Conservation (phyloP, 2,113 vertebrate species). For the Otocyon megalotis region DNA sequence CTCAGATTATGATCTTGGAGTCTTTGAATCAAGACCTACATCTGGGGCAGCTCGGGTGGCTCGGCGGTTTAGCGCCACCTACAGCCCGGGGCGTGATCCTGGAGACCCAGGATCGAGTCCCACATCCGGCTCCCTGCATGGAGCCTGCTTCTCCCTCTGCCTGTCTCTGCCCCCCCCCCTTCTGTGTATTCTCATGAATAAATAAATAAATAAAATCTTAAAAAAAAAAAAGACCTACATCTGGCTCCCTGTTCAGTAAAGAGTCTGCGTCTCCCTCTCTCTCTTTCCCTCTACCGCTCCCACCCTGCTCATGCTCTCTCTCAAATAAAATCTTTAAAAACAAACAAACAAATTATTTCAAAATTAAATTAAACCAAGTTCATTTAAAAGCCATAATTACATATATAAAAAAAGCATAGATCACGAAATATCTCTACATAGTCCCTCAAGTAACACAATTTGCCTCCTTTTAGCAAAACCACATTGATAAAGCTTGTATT, state of each 20-base stretch:
- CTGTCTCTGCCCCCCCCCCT: too few relatives aligned
- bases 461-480: background rate
- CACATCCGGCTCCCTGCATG: too few relatives aligned
- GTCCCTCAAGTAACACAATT: slow-evolving; percentile 8
- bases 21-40: background rate
- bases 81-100: too few relatives aligned
- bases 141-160: too few relatives aligned
- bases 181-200: too few relatives aligned
- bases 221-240: background rate
- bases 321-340: background rate
- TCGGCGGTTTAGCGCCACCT: too few relatives aligned
- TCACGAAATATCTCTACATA: background rate
- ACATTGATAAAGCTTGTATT: background rate
- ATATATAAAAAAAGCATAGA: background rate
- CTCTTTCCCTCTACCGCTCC: background rate
- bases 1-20: background rate
- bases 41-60: too few relatives aligned
- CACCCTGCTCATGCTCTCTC: background rate
- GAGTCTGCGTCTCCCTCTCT: background rate
- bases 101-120: too few relatives aligned
- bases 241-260: background rate
- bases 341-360: background rate
- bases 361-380: background rate
- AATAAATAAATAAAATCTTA: too few relatives aligned
- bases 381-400: background rate